Evolutionary conservation across 2,888 invertebrate genomes (phyloP), one percentile per base, ranked within the genome.

Genomic region (Limenitis arthemis): DNA sequence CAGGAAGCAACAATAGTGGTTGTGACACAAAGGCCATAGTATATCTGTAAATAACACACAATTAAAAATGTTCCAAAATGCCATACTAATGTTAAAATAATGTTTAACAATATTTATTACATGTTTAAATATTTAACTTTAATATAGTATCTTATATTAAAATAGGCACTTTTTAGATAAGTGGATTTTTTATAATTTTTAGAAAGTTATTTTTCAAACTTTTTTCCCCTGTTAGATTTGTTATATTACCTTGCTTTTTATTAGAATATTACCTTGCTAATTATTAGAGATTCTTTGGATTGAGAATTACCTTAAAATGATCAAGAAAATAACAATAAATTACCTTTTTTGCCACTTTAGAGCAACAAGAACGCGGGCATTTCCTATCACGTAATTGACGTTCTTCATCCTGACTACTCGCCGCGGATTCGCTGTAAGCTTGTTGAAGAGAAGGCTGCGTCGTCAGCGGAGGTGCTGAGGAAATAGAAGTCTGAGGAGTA

Each of bases 1-100:
- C 96, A 97, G 9, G 94, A 93, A 7, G 91, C 91, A n/a, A 96
- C 95, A 49, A 96, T 91, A 63, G 93, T 90, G 51, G 94, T 89
- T 37, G 94, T 96, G 57, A 96, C 94, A 84, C 95, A 94, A 55
- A 95, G 90, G 47, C 96, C 96, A 73, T 93, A 94, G 74, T 95
- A 95, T 73, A 96, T 94, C 95, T 95, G 86, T 47, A 87, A 88
- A 57, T 40, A 56, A 58, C 44, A 49, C 31, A 51, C 34, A 51
- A 46, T 53, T 36, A 55, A 38, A 37, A 46, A 31, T 11, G 46
- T 46, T 37, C 43, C 44, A 40, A 30, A 42, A 49, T 55, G 40
- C 49, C 52, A 34, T 51, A 47, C 28, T 12, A 55, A 53, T 47
- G 53, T 44, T 46, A 43, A 39, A 34, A 49, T 51, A 47, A 51